phyloP scores from a whole-genome alignment of 37 sponge, comb jelly and placozoan species.

The Axinella damicornis region DNA sequence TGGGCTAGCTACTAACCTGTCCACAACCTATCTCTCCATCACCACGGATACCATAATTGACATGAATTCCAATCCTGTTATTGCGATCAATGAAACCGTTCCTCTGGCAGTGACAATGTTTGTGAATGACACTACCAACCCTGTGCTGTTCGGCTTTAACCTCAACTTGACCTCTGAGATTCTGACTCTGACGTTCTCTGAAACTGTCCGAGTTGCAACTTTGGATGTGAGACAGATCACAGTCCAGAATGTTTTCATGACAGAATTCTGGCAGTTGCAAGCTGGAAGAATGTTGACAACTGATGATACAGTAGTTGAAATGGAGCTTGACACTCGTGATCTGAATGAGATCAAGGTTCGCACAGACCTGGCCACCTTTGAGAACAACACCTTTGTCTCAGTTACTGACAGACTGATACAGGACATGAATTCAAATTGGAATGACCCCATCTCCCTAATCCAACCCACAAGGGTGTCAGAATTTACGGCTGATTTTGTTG shows the following conservation, averaged over 20 bases:
- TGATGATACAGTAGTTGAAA: conserved; percentile 69
- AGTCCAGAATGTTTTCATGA: conserved; percentile 35
- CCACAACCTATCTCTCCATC: conserved; percentile 66
- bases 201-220: conserved; percentile 77
- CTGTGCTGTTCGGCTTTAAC: conserved; percentile 57
- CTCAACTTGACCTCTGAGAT: conserved; percentile 73
- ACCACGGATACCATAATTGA: conserved; percentile 54
- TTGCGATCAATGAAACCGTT: conserved; percentile 15
- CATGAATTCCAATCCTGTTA: conserved; percentile 78
- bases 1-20: conserved; percentile 64
- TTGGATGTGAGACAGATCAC: conserved; percentile 43
- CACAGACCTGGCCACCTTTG: conserved; percentile 60
- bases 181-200: conserved; percentile 75
- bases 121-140: conserved; percentile 64
- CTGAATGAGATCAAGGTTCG: conserved; percentile 82
- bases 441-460: background rate
- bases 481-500: conserved; percentile 33
- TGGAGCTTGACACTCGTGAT: conserved; percentile 70
- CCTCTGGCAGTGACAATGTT: conserved; percentile 45
- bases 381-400: conserved; percentile 65
- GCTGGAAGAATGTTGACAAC: conserved; percentile 29
- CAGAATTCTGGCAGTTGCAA: conserved; percentile 10
- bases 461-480: conserved; percentile 23
- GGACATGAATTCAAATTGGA: conserved; percentile 82
- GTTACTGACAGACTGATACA: conserved; percentile 33